Conservation (phyloP, 2,888 invertebrate genomes). For the Lingula anatina region DNA sequence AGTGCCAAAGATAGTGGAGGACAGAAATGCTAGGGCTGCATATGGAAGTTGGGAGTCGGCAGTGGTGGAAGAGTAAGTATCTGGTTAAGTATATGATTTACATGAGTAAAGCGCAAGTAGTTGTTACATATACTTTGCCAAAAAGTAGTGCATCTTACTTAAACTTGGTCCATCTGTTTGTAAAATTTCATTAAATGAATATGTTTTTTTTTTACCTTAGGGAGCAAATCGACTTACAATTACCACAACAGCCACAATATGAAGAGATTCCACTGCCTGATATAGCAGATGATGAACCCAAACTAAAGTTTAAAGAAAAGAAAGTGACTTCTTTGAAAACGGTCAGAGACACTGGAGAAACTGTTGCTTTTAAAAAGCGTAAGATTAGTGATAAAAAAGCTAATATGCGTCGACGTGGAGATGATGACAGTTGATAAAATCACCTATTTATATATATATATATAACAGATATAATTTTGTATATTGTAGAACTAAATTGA, state of each 20-base stretch:
- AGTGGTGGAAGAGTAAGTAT: too few species aligned
- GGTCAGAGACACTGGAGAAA: constrained; percentile 17
- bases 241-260: constrained; percentile 12
- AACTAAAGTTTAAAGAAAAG: constrained; percentile 35
- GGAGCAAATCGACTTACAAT: constrained; percentile 19
- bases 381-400: constrained; percentile 32
- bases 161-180: neutral
- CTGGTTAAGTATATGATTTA: too few species aligned
- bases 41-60: constrained; percentile 13
- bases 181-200: neutral
- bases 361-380: constrained; percentile 38
- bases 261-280: constrained; percentile 23
- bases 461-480: too few species aligned
- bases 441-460: too few species aligned
- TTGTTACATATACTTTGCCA: too few species aligned
- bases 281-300: constrained; percentile 16
- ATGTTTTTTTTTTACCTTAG: neutral
- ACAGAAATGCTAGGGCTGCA: constrained; percentile 14
- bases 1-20: constrained; percentile 9
- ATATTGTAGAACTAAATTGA: too few species aligned
- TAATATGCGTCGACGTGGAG: constrained; percentile 25
- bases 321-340: constrained; percentile 30
- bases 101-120: too few species aligned
- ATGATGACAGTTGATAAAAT: constrained; percentile 15
- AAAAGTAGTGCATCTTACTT: too few species aligned